These are phyloP conservation scores for Thalassophryne amazonica DNA, from an alignment of 2,797 vertebrate species.

Conservation along the genomic window DNA sequence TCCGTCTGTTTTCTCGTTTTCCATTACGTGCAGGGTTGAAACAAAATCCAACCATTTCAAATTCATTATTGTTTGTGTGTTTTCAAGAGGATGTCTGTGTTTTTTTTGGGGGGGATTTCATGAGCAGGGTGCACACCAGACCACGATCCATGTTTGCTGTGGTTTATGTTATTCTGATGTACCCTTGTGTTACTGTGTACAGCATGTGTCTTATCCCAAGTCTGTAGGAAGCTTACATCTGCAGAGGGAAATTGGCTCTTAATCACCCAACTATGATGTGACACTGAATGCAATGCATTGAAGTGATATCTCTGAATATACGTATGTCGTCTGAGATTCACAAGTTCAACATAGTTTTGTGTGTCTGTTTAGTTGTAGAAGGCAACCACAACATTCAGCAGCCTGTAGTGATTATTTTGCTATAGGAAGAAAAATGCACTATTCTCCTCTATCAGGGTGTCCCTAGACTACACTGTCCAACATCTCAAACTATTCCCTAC, in stretches of 20 bases:
- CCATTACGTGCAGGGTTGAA: constrained; percentile 58
- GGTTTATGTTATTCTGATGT: constrained; percentile 8
- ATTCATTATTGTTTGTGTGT: constrained; percentile 67
- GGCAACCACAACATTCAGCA: constrained; percentile 26
- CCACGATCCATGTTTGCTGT: constrained; percentile 35
- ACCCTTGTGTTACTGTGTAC: not conserved
- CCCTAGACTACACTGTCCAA: constrained; percentile 36
- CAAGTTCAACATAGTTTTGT: not conserved
- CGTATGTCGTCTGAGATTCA: constrained; percentile 14
- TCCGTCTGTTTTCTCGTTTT: constrained; percentile 67
- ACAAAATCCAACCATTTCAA: constrained; percentile 69
- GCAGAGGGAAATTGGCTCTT: no score
- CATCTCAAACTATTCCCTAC: constrained; percentile 43
- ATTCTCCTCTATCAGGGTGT: constrained; percentile 4
- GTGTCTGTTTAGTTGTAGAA: constrained; percentile 28
- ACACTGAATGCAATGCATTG: no score
- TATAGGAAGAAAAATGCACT: constrained; percentile 28
- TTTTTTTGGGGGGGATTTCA: constrained; percentile 63
- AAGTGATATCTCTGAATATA: no score
- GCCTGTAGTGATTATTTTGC: constrained; percentile 47
- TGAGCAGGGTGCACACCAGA: constrained; percentile 54
- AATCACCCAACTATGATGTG: no score
- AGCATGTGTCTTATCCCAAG: not conserved
- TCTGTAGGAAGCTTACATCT: not conserved
- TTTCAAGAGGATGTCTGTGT: constrained; percentile 60